Conservation (phyloP, 2,113 vertebrate genomes). For the Pampusana beccarii region DNA sequence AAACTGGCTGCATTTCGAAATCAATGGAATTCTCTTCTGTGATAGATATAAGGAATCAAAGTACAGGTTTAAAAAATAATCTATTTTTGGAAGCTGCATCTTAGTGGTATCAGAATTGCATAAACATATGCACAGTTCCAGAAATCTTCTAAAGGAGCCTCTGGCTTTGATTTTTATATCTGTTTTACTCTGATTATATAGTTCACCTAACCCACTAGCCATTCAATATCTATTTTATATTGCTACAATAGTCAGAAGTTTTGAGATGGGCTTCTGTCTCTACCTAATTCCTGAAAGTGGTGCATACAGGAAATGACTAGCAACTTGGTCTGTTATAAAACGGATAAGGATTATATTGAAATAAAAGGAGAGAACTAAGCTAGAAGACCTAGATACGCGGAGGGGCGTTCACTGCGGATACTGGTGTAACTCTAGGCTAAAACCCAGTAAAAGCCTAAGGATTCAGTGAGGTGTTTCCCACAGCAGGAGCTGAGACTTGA, state of each 20-base stretch:
- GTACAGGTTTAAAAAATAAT: not conserved
- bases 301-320: not conserved
- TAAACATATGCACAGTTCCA: not conserved
- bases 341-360: not conserved
- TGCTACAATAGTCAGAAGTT: not conserved
- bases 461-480: not conserved
- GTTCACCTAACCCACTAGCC: not conserved
- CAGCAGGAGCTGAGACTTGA: not conserved
- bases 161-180: not conserved
- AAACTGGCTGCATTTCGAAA: not conserved
- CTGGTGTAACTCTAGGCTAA: not conserved
- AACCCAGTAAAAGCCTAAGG: not conserved
- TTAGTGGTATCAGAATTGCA: not conserved
- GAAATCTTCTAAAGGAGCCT: not conserved
- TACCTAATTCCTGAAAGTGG: not conserved
- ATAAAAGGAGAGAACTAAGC: not conserved
- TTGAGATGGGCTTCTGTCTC: not conserved
- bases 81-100: not conserved
- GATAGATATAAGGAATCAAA: not conserved
- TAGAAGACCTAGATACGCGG: not conserved
- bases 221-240: not conserved
- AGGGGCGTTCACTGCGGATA: not conserved
- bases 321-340: not conserved
- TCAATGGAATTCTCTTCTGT: not conserved
- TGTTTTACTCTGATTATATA: not conserved